Base-by-base conservation (phyloP, 2,113 vertebrate genomes). In the Zapus hudsonius region DNA sequence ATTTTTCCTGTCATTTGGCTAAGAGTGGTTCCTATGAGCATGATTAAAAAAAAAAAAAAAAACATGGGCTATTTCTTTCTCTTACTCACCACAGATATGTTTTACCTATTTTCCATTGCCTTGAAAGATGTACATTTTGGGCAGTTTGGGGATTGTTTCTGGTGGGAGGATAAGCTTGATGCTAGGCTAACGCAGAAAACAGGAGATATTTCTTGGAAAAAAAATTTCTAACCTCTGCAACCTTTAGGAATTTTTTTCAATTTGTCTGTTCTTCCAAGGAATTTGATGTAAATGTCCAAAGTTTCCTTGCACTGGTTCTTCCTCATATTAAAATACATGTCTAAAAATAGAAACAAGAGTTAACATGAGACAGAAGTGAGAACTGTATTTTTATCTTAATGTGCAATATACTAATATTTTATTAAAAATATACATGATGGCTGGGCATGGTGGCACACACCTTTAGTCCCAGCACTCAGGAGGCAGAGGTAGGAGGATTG, bases 211-310 rank as follows among this genome's bases (percentile, higher is more conserved):
- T 36, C 75, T 87, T 69, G 61, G 69, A 82, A 78, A 4, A 6
- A 0, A 29, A 57, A 87, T 91, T 87, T 93, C 94, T 95, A 94
- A 98, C 98, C 98, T 98, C 97, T 95, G 97, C 97, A 92, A 98
- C 97, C 97, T 98, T 98, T 94, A 98, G 97, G 93, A 98, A 98
- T 90, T 98, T 97, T 85, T 97, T 97, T n/a, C 82, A 98, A 55
- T 97, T 97, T 98, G 93, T 96, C 97, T 97, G 97, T 98, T 92
- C 98, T 97, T 95, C 96, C 96, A 78, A 98, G 96, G 96, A 98
- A 98, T 84, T 98, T 98, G 96, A 98, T 98, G 96, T 98, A 98
- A 95, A 98, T 98, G 96, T 98, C 98, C 97, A 98, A 95, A 91
- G 98, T 98, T 96, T 98, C 98, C 95, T 97, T 98, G 97, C 98